Base-by-base conservation (phyloP, 2,797 vertebrate genomes). In the Sparus aurata region DNA sequence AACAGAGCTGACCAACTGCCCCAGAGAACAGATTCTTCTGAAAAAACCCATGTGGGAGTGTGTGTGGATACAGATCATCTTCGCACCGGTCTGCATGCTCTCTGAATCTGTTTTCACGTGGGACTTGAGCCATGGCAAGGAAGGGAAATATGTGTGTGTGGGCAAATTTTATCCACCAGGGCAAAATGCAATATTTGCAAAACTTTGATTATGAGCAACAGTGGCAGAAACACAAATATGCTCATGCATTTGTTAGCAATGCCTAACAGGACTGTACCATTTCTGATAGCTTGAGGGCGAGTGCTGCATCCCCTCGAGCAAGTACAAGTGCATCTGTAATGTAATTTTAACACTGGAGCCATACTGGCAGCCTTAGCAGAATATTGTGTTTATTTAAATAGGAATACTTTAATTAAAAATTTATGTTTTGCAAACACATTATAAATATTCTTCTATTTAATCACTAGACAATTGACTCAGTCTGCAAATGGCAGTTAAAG, bases 191-290 rank as follows among this genome's bases (percentile, higher is more conserved):
- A 75, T 75, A 75, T 83, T 82, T 82, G 65, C 73, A 82, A 59
- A 82, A 85, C 62, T 73, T 61, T 83, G 82, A 87, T 72, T 71
- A 54, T 30, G 67, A 86, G 71, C 60, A 85, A 71, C 73, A 72
- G 71, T 78, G 78, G 64, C 83, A 82, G 57, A 78, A 38, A 8
- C 58, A 34, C 59, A 86, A 86, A 84, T 77, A 76, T 77, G 83
- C 47, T 75, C 53, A 13, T 62, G 30, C 43, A 65, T 80, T 50
- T 72, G 62, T 61, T 75, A 55, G 71, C 69, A 65, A 68, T 18
- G n/a, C 68, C 17, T 2, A 45, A 20, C 11, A 59, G 18, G 18
- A 43, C 41, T 9, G 69, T 47, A 2, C 38, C 12, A 57, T 64
- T 59, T n/a, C 71, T 57, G 49, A 67, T 69, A 12, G 82, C 77